Evolutionary conservation across 2,888 invertebrate species (phyloP), one percentile per base, ranked within the genome.

Genomic region (Rhynchonema sp.): DNA sequence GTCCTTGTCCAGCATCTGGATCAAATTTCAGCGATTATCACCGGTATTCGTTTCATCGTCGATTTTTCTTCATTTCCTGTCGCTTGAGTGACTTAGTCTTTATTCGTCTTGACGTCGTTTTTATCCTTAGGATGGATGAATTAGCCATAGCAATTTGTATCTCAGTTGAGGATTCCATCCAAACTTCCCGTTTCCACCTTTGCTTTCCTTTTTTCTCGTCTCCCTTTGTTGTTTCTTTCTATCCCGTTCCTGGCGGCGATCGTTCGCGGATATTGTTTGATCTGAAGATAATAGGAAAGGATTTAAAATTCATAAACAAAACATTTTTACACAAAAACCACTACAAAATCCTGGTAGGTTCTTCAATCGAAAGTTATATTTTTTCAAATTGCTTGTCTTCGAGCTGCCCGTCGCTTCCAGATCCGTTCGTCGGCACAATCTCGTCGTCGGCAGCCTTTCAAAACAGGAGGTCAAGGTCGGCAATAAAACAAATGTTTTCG

Each of bases 291-390:
- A 22, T 55, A 23, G 53, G 6, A 52, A 52, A 52, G 22, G 13
- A n/a, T n/a, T n/a, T n/a, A n/a, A n/a, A n/a, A n/a, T n/a, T n/a
- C n/a, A n/a, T n/a, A 20, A 49, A 55, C 20, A 30, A 20, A 25
- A 57, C n/a, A 58, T 46, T 46, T 67, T 71, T 66, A 46, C 1
- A 26, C 13, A 22, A 29, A 22, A 59, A 27, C 30, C 46, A 67
- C 71, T 64, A 76, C 76, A 70, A 77, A 91, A 66, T 91, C 88
- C 56, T 84, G 82, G 74, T 94, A 92, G 0, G 91, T 96, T 92
- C 74, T 98, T 92, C 74, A 85, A 96, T 63, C 96, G 81, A 74
- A 90, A 92, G 78, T 96, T 94, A 74, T 85, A 96, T 65, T 92
- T 91, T 55, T 86, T 81, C 80, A 64, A 80, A 78, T 72, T 89